Evolutionary conservation across 2,797 vertebrate genomes (phyloP), one percentile per base, ranked within the genome.

Genomic region (Chloroceryle inda): DNA sequence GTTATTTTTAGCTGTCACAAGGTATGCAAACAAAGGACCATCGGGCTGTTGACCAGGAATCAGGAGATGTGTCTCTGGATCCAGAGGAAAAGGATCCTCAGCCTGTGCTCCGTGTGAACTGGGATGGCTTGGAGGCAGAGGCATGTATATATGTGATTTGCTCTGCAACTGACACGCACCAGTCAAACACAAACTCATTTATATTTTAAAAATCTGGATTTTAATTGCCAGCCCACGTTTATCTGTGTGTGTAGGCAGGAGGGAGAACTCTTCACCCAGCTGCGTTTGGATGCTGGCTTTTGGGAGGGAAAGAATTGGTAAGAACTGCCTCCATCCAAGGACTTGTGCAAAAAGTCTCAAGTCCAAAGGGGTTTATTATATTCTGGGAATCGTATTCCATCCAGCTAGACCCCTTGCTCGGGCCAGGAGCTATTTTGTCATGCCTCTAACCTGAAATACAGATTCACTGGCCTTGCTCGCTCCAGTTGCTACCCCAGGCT

Each of bases 181-280:
- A 87, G 59, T 94, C 89, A 92, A 80, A 91, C 3, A 52, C 75
- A 87, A 89, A 67, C 78, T 91, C 89, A 45, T 85, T 89, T 79
- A 24, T 78, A 59, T 53, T 69, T 91, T 69, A 56, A 92, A 87
- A 87, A 94, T 87, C 87, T 44, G 58, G 91, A 52, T 88, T 77
- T 89, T 89, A 96, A 93, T 93, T 93, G 88, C 23, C 53, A 93
- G 59, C 95, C 91, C 86, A 93, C 84, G 3, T 84, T 80, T 90
- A 52, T 58, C 94, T 83, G 76, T 14, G 49, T 47, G 86, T 52
- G 90, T 84, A 58, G 94, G 92, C 91, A 84, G 94, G 44, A 88
- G 77, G 95, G 89, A 95, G 94, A 92, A 82, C 92, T 93, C 80
- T 78, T 93, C 77, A 94, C 86, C 80, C 92, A 84, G 91, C 80